A percentile compares a stretch with the other conserved stretches of the same genome.
Conservation (phyloP, 2,797 vertebrate genomes). For the Lophius americanus region DNA sequence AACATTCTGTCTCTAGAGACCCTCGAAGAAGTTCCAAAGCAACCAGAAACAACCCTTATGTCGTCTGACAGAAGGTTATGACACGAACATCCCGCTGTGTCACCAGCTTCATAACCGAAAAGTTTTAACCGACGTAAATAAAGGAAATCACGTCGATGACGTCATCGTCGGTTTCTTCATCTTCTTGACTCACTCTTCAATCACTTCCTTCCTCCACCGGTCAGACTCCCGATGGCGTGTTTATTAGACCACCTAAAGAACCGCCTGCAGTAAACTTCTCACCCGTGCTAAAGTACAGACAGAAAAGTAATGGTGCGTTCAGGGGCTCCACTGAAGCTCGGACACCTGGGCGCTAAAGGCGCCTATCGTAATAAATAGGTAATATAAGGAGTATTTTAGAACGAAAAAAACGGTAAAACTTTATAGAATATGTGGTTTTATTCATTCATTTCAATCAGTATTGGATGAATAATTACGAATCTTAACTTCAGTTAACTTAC, state of each 20-base stretch:
- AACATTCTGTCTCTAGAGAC: constrained; percentile 21
- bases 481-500: too few relatives aligned
- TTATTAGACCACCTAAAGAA: fast-evolving
- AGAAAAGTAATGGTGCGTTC: constrained; percentile 44
- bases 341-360: fast-evolving
- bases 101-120: constrained; percentile 42
- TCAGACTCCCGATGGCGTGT: fast-evolving
- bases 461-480: too few relatives aligned
- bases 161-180: constrained; percentile 58
- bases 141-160: constrained; percentile 56
- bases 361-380: too few relatives aligned
- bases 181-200: constrained; percentile 40
- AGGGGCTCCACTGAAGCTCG: not conserved
- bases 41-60: fast-evolving
- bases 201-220: constrained; percentile 30
- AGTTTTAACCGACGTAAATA: constrained; percentile 38
- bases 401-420: too few relatives aligned
- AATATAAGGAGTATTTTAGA: not conserved
- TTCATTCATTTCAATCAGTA: too few relatives aligned
- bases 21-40: too few relatives aligned
- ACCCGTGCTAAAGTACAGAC: not conserved
- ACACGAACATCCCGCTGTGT: constrained; percentile 11
- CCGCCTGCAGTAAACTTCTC: constrained; percentile 1
- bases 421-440: too few relatives aligned
- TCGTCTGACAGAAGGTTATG: not conserved